Percentiles rank a stretch among this genome's conserved stretches.
Evolutionary conservation across 2,797 vertebrate species (phyloP).

Genomic region (Anniella stebbinsi): DNA sequence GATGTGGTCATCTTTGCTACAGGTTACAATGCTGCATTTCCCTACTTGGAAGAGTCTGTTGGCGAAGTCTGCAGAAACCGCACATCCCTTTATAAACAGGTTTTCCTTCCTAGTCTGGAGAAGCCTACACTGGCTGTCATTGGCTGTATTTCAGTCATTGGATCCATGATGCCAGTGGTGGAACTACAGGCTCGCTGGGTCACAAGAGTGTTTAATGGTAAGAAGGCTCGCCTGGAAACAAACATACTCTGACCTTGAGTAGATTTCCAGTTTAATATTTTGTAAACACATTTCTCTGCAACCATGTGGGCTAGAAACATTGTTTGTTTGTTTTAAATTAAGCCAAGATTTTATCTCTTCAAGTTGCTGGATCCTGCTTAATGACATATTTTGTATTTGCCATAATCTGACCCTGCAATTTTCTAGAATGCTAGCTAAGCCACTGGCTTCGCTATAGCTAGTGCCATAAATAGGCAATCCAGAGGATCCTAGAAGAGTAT

Average conservation of each 20-base stretch:
- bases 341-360: background rate
- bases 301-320: background rate
- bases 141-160: slow-evolving; percentile 78
- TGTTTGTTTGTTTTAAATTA: background rate
- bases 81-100: slow-evolving; percentile 79
- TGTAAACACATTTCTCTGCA: background rate
- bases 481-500: no score
- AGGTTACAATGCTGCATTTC: slow-evolving; percentile 82
- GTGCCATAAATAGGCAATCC: background rate
- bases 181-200: slow-evolving; percentile 89
- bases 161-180: slow-evolving; percentile 77
- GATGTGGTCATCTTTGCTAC: slow-evolving; percentile 86
- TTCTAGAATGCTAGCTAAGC: background rate
- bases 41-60: slow-evolving; percentile 83
- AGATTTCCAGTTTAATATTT: background rate
- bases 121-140: slow-evolving; percentile 83
- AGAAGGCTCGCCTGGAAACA: background rate
- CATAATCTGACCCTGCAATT: background rate
- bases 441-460: background rate
- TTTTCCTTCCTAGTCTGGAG: slow-evolving; percentile 83
- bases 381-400: background rate
- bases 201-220: slow-evolving; percentile 86
- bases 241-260: background rate
- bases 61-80: slow-evolving; percentile 66
- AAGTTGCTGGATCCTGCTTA: background rate